Conservation (phyloP, 2,797 vertebrate species). For the Lerista edwardsae region DNA sequence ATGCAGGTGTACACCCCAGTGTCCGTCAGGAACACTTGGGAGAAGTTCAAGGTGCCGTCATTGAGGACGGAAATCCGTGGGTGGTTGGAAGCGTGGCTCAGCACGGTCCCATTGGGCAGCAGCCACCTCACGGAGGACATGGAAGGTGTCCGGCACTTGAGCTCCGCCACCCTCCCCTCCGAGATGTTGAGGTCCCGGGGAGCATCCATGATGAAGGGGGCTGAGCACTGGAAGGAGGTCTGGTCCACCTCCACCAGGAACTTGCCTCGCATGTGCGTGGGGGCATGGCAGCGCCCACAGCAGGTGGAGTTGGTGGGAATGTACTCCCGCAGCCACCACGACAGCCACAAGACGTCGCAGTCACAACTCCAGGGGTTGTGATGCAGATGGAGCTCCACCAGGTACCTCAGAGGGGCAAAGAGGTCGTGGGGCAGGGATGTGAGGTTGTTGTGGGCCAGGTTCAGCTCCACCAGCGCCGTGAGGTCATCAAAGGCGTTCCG, state of each 20-base stretch:
- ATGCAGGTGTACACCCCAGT: conserved; percentile 96
- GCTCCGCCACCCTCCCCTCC: conserved; percentile 91
- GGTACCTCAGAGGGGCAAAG: conserved; percentile 91
- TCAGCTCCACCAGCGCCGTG: conserved; percentile 93
- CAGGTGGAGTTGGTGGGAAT: conserved; percentile 98
- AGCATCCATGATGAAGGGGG: conserved; percentile 94
- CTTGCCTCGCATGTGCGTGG: conserved; percentile 88
- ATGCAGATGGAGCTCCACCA: conserved; percentile 96
- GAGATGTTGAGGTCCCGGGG: conserved; percentile 95
- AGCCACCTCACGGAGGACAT: conserved; percentile 97
- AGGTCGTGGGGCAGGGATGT: conserved; percentile 95
- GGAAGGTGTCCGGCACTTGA: conserved; percentile 92
- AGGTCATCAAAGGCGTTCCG: conserved; percentile 97
- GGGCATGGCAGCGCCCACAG: conserved; percentile 95
- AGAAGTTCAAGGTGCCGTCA: conserved; percentile 95
- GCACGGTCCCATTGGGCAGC: conserved; percentile 91
- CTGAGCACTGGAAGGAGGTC: conserved; percentile 92
- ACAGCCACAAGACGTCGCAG: conserved; percentile 96
- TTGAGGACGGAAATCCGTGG: conserved; percentile 92
- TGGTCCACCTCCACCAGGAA: conserved; percentile 97
- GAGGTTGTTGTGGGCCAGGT: conserved; percentile 97
- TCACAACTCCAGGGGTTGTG: conserved; percentile 98
- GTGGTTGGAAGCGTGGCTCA: conserved; percentile 93
- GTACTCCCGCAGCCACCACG: conserved; percentile 95
- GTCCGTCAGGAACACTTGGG: conserved; percentile 89